phyloP scores from a whole-genome alignment of 2,113 vertebrate species.

The Lamprotornis superbus region DNA sequence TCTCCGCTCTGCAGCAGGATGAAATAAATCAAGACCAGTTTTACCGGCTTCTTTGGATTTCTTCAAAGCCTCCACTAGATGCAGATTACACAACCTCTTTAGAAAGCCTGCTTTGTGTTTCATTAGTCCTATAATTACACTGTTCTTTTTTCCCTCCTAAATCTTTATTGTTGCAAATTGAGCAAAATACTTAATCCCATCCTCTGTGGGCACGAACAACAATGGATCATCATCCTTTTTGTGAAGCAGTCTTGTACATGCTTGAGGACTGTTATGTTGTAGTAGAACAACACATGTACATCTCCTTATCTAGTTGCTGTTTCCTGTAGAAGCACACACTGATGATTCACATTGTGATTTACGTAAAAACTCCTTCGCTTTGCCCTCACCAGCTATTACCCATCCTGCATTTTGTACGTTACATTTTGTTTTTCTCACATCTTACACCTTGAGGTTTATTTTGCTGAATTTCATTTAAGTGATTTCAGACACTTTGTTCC shows the following conservation, averaged over 20 bases:
- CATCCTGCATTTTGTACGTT: neutral
- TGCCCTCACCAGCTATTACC: neutral
- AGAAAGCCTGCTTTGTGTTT: conserved; percentile 17
- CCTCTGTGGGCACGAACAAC: neutral
- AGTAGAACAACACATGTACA: neutral
- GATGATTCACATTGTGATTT: neutral
- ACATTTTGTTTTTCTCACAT: neutral
- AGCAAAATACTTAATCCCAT: neutral
- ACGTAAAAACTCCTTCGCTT: neutral
- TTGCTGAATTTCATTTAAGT: neutral
- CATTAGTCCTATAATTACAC: neutral
- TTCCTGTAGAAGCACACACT: neutral
- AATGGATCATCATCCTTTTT: neutral
- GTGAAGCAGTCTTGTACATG: neutral
- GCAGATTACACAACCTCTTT: conserved; percentile 28
- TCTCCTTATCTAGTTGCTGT: neutral
- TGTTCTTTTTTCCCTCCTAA: neutral
- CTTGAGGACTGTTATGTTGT: neutral
- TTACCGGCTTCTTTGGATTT: neutral
- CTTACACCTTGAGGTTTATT: neutral
- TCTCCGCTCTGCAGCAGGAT: neutral
- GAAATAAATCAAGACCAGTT: neutral
- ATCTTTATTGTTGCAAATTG: conserved; percentile 25
- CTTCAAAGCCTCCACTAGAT: neutral
- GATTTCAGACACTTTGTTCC: neutral